phyloP scores from a whole-genome alignment of 2,797 vertebrate species.

The Gymnothorax javanicus region DNA sequence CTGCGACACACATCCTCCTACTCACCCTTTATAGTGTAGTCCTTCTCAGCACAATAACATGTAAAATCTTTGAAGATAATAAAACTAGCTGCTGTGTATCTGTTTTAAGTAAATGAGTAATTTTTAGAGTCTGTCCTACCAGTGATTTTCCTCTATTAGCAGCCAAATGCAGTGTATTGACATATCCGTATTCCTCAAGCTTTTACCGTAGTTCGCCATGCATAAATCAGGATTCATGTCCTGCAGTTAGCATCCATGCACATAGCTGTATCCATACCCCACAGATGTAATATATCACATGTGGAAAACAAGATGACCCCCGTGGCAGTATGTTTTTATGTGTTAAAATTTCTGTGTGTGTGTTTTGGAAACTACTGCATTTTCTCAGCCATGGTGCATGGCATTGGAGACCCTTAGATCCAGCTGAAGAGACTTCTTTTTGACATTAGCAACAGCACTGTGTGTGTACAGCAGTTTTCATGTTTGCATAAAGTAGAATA shows the following conservation, averaged over 20 bases:
- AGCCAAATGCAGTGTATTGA: no score
- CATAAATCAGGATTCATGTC: background rate
- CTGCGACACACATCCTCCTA: no score
- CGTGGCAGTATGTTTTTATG: background rate
- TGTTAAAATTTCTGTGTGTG: constrained; percentile 18
- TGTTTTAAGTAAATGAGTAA: no score
- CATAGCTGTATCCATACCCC: background rate
- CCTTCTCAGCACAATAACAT: background rate
- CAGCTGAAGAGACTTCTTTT: constrained; percentile 7
- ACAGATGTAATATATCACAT: background rate
- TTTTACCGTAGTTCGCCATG: no score
- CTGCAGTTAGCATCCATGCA: background rate
- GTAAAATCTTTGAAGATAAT: background rate
- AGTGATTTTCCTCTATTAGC: no score
- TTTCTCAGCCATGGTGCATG: background rate
- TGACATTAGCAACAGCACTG: background rate
- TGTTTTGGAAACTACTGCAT: background rate
- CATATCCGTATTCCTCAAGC: no score
- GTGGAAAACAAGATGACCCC: background rate
- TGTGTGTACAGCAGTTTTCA: background rate
- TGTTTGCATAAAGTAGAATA: background rate
- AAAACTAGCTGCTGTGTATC: no score
- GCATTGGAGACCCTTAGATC: background rate
- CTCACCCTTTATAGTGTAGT: background rate
- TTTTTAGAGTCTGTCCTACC: no score